Evolutionary conservation across 2,888 invertebrate genomes (phyloP), one percentile per base, ranked within the genome.

Genomic region (Gnatocerus cornutus): DNA sequence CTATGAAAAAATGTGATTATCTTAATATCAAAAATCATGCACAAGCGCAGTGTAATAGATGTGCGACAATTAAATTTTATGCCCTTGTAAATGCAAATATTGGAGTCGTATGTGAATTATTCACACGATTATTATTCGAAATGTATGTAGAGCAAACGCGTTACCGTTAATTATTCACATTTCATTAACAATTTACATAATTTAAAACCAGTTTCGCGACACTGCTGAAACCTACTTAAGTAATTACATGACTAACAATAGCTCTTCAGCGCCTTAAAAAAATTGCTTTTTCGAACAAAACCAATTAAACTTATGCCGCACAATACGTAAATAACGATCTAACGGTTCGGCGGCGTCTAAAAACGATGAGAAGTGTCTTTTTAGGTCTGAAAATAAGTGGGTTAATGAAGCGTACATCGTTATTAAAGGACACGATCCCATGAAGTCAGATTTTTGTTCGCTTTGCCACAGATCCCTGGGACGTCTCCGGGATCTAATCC

Each of bases 81-180:
- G 56, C 56, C n/a, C 13, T 14, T 41, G 14, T 29, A 46, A 10
- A 61, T 48, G 61, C 61, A 61, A 61, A 61, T 61, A 37, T 59
- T 59, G 27, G 16, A 48, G 29, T 48, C 13, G 61, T 55, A 39
- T 10, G 48, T 37, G 48, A 59, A 61, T 61, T 37, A 61, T 61
- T 61, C 33, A 48, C 37, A 37, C 16, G 33, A 45, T 64, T 64
- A 53, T 53, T 30, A 53, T 63, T 63, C 39, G 48, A 9, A 62
- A 63, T 55, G 55, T 39, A 64, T 64, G 64, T 64, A 55, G 64
- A 65, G 56, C 56, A 64, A 58, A 46, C 58, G 30, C 13, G 21
- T 52, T 67, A 59, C 67, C 67, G 58, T 67, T 67, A 58, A 67
- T 67, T 67, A 67, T 67, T 65, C 56, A 65, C 55, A 52, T 66